Evolutionary conservation across 2,797 vertebrate species (phyloP), one percentile per base, ranked within the genome.

Genomic region (Argya squamiceps): DNA sequence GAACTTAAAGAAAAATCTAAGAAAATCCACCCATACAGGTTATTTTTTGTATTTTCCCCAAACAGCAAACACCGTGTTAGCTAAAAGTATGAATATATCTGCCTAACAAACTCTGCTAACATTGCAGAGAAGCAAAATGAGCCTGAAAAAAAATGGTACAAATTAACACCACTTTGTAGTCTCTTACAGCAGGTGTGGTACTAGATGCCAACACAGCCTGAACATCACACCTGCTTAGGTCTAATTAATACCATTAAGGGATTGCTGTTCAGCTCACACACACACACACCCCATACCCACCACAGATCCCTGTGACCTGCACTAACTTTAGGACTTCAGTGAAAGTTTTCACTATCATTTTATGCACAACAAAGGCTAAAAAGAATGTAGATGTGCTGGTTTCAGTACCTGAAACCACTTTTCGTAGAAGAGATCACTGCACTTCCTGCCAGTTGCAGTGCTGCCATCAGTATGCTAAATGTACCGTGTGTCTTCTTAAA

Each of bases 381-480:
- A 50, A 41, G 24, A 62, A 41, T 2, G 11, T 60, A 39, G 21
- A 16, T 75, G 37, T 64, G 56, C 41, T 74, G 32, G 26, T 74
- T 80, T 91, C 43, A 76, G 62, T 22, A 79, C 71, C 34, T 70
- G 46, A 86, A 86, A 65, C 47, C 0, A 1, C n/a, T 76, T 90
- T 83, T 77, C 65, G 46, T 87, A 37, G 62, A 76, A 78, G 82
- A 96, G 56, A 91, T 59, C 60, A 27, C 37, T 77, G n/a, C 37
- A 36, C 41, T 78, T 34, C 21, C 74, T 92, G 69, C 76, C 27
- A 62, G 68, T 68, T 70, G 50, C 68, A 65, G 53, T 8, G 39
- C 82, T 95, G 80, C 69, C 71, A 79, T 84, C 60, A 76, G 73
- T 46, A 87, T 93, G 84, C 85, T 83, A 93, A 89, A 71, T 30